A percentile compares a stretch with the other conserved stretches of the same genome.
These are phyloP conservation scores for Jaculus jaculus DNA, from an alignment of 2,113 vertebrate genomes.

Conservation along the genomic window DNA sequence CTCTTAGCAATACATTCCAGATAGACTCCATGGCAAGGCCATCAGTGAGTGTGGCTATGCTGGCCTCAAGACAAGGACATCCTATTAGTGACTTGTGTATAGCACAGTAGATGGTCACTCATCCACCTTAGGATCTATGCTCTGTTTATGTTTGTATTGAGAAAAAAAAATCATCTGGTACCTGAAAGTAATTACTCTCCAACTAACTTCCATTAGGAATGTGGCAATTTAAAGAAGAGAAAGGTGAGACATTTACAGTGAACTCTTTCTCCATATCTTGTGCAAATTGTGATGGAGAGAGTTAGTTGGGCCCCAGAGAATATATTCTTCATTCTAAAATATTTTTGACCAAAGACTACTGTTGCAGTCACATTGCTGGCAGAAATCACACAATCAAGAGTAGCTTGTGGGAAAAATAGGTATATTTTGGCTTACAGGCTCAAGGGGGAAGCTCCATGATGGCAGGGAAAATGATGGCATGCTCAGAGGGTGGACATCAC, in stretches of 20 bases:
- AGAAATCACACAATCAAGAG: no score
- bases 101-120: background rate
- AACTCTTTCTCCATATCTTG: background rate
- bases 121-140: no score
- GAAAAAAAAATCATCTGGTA: background rate
- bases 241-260: background rate
- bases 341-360: background rate
- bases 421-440: no score
- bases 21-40: background rate
- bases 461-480: no score
- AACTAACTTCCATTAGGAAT: background rate
- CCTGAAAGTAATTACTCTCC: background rate
- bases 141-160: background rate
- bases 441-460: no score
- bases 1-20: background rate
- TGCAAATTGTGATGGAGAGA: background rate
- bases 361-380: no score
- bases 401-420: no score
- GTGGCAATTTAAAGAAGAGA: background rate
- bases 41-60: background rate
- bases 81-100: background rate
- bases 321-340: background rate
- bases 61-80: background rate
- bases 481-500: no score
- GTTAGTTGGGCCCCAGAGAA: background rate